Evolutionary conservation across 2,797 vertebrate species (phyloP).

Genomic region (Spondyliosoma cantharus): DNA sequence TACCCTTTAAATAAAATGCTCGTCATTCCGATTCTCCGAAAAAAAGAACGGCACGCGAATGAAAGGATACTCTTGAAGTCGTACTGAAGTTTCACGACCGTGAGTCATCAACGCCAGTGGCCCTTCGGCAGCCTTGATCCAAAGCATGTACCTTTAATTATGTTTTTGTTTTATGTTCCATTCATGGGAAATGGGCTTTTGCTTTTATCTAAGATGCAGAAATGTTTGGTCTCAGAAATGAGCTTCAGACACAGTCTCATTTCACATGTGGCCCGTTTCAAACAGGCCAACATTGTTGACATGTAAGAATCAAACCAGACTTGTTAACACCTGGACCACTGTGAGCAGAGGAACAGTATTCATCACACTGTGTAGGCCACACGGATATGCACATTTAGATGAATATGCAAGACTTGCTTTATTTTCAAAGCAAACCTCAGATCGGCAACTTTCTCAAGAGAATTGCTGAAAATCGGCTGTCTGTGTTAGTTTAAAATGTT

Average conservation of each 20-base stretch:
- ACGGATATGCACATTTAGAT: conserved; percentile 35
- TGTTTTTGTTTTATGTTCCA: conserved; percentile 61
- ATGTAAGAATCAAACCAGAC: conserved; percentile 70
- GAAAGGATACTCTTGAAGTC: conserved; percentile 10
- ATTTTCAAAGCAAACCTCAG: conserved; percentile 35
- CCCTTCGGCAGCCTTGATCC: conserved; percentile 49
- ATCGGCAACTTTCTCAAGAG: conserved; percentile 37
- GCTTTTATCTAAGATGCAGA: conserved; percentile 62
- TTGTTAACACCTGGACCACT: conserved; percentile 68
- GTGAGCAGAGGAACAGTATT: conserved; percentile 40
- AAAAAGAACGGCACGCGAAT: not conserved
- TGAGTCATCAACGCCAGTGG: conserved; percentile 36
- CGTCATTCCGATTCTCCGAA: not conserved
- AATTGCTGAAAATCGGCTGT: conserved; percentile 30
- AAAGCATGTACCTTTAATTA: conserved; percentile 72
- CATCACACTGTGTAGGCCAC: conserved; percentile 37
- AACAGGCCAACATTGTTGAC: conserved; percentile 67
- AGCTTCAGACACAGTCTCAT: conserved; percentile 48
- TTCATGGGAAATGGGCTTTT: conserved; percentile 51
- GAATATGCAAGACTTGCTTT: conserved; percentile 19
- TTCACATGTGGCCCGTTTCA: conserved; percentile 76
- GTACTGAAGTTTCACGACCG: conserved; percentile 40
- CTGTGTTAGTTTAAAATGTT: conserved; percentile 21
- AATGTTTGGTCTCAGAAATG: conserved; percentile 62
- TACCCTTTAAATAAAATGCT: conserved; percentile 10